These are phyloP conservation scores for Cryptosula pallasiana DNA, from an alignment of 2,888 invertebrate genomes.

Conservation along the genomic window DNA sequence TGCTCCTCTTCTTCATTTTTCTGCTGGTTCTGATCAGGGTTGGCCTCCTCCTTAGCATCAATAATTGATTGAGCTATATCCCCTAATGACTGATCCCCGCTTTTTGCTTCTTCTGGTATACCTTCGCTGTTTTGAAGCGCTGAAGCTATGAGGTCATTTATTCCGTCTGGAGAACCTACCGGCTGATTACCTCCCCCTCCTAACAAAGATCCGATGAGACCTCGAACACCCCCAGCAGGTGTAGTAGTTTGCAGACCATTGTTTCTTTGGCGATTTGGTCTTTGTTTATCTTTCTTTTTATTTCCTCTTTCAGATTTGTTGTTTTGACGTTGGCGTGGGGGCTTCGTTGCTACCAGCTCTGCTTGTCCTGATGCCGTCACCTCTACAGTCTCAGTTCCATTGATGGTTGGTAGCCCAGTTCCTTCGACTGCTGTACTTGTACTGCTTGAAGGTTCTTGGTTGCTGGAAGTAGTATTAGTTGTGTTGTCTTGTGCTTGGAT, in stretches of 20 bases:
- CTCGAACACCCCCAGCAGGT: neutral
- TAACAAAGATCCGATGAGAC: neutral
- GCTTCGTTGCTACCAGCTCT: no score
- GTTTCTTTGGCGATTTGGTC: neutral
- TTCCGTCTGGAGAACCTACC: neutral
- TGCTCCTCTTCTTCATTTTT: neutral
- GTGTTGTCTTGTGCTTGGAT: no score
- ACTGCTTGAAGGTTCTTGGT: no score
- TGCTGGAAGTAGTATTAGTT: no score
- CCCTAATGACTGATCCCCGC: neutral
- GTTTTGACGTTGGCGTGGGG: neutral
- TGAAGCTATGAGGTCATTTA: neutral
- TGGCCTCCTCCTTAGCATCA: neutral
- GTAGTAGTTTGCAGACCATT: neutral
- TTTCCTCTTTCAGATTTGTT: neutral
- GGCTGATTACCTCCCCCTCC: neutral
- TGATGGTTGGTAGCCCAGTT: neutral
- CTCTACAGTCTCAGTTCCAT: neutral
- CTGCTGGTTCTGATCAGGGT: neutral
- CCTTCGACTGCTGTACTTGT: neutral
- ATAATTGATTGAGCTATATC: slow-evolving; percentile 6
- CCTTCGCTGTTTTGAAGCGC: neutral
- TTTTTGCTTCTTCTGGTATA: neutral
- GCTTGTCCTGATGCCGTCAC: no score
- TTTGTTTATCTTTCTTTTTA: neutral